A percentile compares a stretch with the other conserved stretches of the same genome.
Evolutionary conservation across 1,140 invertebrate species (phyloP).

Genomic region (Aphidius gifuensis): DNA sequence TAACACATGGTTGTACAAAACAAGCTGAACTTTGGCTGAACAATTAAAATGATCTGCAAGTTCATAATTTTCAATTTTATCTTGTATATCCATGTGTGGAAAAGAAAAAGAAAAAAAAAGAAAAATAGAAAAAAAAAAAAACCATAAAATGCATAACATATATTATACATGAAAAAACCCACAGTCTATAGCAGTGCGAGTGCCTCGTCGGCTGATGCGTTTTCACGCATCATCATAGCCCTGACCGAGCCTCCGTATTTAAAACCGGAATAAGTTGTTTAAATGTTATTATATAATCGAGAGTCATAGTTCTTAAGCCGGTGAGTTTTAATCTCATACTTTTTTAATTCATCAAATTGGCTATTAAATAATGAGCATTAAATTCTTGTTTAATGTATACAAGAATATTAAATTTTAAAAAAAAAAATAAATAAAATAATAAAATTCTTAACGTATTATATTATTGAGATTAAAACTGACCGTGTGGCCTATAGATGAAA

Average conservation of each 20-base stretch:
- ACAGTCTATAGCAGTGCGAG: slow-evolving; percentile 57
- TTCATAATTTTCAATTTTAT: too few species aligned
- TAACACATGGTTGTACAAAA: slow-evolving; percentile 40
- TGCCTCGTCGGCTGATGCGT: slow-evolving; percentile 52
- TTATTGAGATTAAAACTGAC: slow-evolving; percentile 30
- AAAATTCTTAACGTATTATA: not conserved
- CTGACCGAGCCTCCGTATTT: slow-evolving; percentile 54
- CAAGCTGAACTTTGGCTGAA: slow-evolving; percentile 26
- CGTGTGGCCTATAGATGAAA: slow-evolving; percentile 38
- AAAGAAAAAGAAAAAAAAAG: slow-evolving; percentile 8
- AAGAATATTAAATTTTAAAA: slow-evolving; percentile 7
- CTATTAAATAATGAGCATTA: not conserved
- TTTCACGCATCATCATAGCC: slow-evolving; percentile 43
- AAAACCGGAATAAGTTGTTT: slow-evolving; percentile 59
- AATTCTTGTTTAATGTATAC: not conserved
- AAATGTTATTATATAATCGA: slow-evolving; percentile 56
- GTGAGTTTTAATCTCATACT: slow-evolving; percentile 30
- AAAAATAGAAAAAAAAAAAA: slow-evolving; percentile 16
- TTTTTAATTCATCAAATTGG: slow-evolving; percentile 16
- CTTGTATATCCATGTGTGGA: slow-evolving; percentile 8
- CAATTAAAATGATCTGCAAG: not conserved
- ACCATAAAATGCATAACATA: slow-evolving; percentile 55
- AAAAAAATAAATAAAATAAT: slow-evolving; percentile 9
- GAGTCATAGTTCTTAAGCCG: slow-evolving; percentile 52
- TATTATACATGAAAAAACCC: slow-evolving; percentile 43